These are phyloP conservation scores for Enoplosus armatus DNA, from an alignment of 2,797 vertebrate genomes.

Conservation along the genomic window DNA sequence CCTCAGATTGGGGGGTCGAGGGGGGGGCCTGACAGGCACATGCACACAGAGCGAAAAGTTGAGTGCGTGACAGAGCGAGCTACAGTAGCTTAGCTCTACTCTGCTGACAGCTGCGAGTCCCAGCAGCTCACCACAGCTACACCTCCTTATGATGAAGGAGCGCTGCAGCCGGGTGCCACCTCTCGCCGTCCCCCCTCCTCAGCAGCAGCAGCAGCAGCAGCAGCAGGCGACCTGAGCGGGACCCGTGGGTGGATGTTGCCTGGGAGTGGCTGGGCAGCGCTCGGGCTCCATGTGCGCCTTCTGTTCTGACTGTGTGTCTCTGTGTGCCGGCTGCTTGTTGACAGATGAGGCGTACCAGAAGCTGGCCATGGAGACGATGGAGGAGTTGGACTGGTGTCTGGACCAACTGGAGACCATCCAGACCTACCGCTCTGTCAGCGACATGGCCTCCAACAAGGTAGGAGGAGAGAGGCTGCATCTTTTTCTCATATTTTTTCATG, in stretches of 20 bases:
- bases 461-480: slow-evolving; percentile 77
- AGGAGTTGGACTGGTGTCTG: slow-evolving; percentile 98
- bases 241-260: slow-evolving; percentile 44
- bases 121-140: slow-evolving; percentile 41
- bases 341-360: slow-evolving; percentile 98
- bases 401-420: slow-evolving; percentile 99
- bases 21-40: too few species aligned
- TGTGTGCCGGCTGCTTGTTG: slow-evolving; percentile 88
- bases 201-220: slow-evolving; percentile 41
- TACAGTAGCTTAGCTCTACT: slow-evolving; percentile 26
- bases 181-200: slow-evolving; percentile 68
- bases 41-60: slow-evolving; percentile 6
- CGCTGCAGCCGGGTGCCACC: slow-evolving; percentile 67
- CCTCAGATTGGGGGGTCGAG: not conserved
- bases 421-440: slow-evolving; percentile 97
- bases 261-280: slow-evolving; percentile 41
- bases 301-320: slow-evolving; percentile 83
- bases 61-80: slow-evolving; percentile 30
- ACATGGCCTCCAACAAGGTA: slow-evolving; percentile 99
- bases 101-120: slow-evolving; percentile 48
- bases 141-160: slow-evolving; percentile 89
- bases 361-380: slow-evolving; percentile 96
- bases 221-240: slow-evolving; percentile 42
- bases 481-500: not conserved
- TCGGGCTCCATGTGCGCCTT: slow-evolving; percentile 44